phyloP scores from a whole-genome alignment of 1,140 invertebrate genomes.

The Gyrodactylus salaris region DNA sequence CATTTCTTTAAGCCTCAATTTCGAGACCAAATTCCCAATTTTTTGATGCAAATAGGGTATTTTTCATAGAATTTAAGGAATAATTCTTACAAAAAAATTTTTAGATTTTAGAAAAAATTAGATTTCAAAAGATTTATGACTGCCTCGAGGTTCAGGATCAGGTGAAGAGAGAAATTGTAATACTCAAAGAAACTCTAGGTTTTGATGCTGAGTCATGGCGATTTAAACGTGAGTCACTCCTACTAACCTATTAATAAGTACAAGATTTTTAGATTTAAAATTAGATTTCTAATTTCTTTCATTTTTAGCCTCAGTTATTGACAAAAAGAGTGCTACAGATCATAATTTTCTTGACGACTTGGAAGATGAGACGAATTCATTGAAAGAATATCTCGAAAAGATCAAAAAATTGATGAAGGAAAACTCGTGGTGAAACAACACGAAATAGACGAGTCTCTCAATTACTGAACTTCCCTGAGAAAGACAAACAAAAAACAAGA shows the following conservation, averaged over 20 bases:
- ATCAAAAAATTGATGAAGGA: not conserved
- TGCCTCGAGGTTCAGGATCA: not conserved
- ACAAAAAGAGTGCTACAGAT: not conserved
- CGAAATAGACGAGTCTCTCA: no score
- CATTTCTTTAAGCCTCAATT: no score
- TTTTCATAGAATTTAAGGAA: no score
- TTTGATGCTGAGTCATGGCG: not conserved
- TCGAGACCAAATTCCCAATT: no score
- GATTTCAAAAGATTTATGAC: not conserved
- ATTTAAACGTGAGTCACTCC: not conserved
- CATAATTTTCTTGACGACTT: not conserved
- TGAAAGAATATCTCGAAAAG: not conserved
- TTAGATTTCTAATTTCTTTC: not conserved
- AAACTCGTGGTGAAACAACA: no score
- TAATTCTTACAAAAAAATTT: no score
- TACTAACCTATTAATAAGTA: not conserved
- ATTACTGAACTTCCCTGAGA: no score
- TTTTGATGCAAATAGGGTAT: no score
- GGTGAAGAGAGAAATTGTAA: not conserved
- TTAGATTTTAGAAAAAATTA: not conserved
- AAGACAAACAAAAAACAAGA: no score
- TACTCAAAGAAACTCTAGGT: not conserved
- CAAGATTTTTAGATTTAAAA: no score
- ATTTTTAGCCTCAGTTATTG: not conserved
- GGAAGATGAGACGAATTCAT: not conserved